Base-by-base conservation (phyloP, 35 echinoderm and acorn worm species). In the Acanthaster planci region DNA sequence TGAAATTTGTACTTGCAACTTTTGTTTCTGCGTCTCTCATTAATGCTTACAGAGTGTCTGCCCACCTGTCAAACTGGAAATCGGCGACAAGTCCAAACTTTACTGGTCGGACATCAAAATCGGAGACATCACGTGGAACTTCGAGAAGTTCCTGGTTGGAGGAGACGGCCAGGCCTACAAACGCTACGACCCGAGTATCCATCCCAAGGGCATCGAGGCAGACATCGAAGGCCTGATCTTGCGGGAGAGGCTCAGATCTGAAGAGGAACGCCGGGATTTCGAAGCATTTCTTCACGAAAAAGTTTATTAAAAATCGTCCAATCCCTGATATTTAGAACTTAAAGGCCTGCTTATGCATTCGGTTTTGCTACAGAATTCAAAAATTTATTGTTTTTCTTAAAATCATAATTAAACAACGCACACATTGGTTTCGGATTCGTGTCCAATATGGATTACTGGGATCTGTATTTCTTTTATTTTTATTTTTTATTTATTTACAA, bases 101-200 rank as follows among this genome's bases (percentile, higher is more conserved):
- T 97, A 86, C 52, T 97, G 90, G 90, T 54, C 85, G 2, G 81
- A 85, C 27, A 81, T 97, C 50, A 81, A 77, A 39, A 76, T 76
- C 26, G 77, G 86, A 26, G 93, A 97, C 54, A 82, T 97, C 85
- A 97, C 93, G 10, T 97, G 93, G 93, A 97, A 97, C 53, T 97
- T 97, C 54, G 88, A 92, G 76, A 97, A 97, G 86, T 97, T 97
- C 51, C 90, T 97, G 17, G 78, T 97, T 52, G 86, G 84, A 34
- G 44, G 67, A 15, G 40, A 88, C 27, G 93, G 93, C 21, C 56
- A 64, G 14, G 86, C 93, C 0, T 89, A 84, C 79, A 97, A 97
- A 76, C 76, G 93, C 8, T 97, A 92, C 39, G 93, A 97, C 37
- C 82, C 93, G 17, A 27, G 10, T 2, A 82, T 97, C 29, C 51